Conservation (phyloP, 2,797 vertebrate species). For the Dryobates pubescens region DNA sequence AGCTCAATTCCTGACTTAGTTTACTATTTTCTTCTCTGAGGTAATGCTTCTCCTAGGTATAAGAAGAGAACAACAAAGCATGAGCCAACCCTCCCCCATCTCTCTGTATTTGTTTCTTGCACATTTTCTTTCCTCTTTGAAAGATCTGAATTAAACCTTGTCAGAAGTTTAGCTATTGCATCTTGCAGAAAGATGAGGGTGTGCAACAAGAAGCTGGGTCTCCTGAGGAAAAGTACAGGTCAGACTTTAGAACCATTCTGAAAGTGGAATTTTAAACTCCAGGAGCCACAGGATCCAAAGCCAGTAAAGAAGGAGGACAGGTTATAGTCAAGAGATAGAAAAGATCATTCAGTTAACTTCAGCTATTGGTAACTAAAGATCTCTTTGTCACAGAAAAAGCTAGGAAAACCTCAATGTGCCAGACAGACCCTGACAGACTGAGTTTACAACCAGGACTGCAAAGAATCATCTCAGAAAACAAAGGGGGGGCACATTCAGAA, state of each 20-base stretch:
- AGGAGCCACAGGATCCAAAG: not conserved
- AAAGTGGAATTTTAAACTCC: not conserved
- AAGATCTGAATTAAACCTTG: not conserved
- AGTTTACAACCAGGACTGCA: not conserved
- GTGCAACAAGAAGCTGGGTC: not conserved
- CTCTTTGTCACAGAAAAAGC: not conserved
- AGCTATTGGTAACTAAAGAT: not conserved
- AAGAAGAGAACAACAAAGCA: not conserved
- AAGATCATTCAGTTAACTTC: not conserved
- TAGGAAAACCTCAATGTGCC: not conserved
- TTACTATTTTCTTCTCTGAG: slow-evolving; percentile 79
- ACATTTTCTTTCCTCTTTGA: not conserved
- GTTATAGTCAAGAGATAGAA: not conserved
- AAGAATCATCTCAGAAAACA: not conserved
- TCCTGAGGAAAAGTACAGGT: not conserved
- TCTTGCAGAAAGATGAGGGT: not conserved
- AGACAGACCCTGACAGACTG: not conserved
- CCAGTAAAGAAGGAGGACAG: not conserved
- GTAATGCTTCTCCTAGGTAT: slow-evolving; percentile 81
- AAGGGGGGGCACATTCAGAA: not conserved
- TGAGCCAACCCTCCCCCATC: not conserved
- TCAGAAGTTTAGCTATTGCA: not conserved
- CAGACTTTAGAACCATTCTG: not conserved
- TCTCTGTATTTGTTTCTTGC: not conserved
- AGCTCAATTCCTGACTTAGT: slow-evolving; percentile 76